Base-by-base conservation (phyloP, 2,113 vertebrate species). In the Rhabdornis inornatus region DNA sequence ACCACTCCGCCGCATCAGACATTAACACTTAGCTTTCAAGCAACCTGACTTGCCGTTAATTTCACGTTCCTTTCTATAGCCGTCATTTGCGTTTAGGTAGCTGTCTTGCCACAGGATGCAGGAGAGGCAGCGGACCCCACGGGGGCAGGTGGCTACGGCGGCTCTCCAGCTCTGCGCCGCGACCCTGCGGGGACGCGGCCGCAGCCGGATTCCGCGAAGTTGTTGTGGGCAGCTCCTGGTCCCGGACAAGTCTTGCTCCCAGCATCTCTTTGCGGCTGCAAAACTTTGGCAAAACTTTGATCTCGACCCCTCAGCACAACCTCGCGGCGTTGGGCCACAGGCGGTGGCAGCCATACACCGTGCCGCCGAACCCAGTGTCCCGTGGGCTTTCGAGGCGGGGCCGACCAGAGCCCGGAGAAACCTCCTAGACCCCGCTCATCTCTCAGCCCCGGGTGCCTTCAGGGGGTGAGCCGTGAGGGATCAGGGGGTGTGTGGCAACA, bases 301-400 rank as follows among this genome's bases (percentile, higher is more conserved):
- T 5, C 33, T 23, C 42, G 10, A 13, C 11, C 9, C 31, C 4
- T 6, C 8, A 31, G 17, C 42, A 1, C 47, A 31, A 0, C 23
- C 17, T 15, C 3, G 8, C 55, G 33, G 28, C 20, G 2, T 45
- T 9, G 57, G 30, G 59, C 12, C 25, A 7, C 71, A 2, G 44
- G 7, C 6, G 4, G 50, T 39, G 13, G 78, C 78, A 65, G 50
- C 64, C 33, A 4, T 16, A 6, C 57, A 13, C 15, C 10, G 19
- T 5, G 47, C 16, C 7, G 11, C 65, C 13, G 15, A 30, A 14
- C 10, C 3, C 6, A 8, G 53, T 1, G 24, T 24, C 53, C 74
- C 30, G 18, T 2, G 40, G 19, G 50, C 23, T 66, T 31, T 24
- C 44, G 7, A 35, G 19, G 17, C 8, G 15, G n/a, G 37, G 17